A percentile compares a stretch with the other conserved stretches of the same genome.
phyloP scores from a whole-genome alignment of 2,797 vertebrate genomes.

The Microctenopoma steveboyesi region DNA sequence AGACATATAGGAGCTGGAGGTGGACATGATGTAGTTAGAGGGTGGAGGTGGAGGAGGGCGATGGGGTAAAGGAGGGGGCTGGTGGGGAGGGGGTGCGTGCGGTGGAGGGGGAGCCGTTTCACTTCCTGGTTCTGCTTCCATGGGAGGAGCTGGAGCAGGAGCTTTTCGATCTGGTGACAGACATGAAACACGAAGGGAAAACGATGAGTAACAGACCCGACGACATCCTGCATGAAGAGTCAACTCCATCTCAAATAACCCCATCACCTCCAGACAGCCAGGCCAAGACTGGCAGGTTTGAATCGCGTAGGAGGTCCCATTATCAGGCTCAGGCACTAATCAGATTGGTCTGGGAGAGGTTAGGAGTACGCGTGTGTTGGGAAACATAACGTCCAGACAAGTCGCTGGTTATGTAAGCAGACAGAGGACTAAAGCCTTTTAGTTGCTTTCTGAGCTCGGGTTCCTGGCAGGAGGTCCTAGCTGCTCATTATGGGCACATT shows the following conservation, averaged over 20 bases:
- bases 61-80: conserved; percentile 90
- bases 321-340: conserved; percentile 64
- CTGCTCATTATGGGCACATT: conserved; percentile 36
- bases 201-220: conserved; percentile 5
- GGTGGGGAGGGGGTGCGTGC: conserved; percentile 91
- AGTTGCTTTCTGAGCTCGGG: conserved; percentile 23
- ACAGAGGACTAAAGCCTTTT: conserved; percentile 43
- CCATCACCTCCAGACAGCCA: conserved; percentile 40
- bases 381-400: conserved; percentile 54
- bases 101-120: conserved; percentile 87
- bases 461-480: conserved; percentile 29
- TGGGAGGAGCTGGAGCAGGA: conserved; percentile 78
- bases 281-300: conserved; percentile 23
- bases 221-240: neutral
- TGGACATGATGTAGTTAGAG: conserved; percentile 94
- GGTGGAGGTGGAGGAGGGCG: conserved; percentile 91
- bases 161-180: conserved; percentile 87
- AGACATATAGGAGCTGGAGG: conserved; percentile 97
- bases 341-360: conserved; percentile 63
- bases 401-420: conserved; percentile 57
- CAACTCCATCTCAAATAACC: conserved; percentile 18
- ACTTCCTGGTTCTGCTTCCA: conserved; percentile 86
- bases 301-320: conserved; percentile 62
- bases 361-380: conserved; percentile 41
- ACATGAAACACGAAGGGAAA: conserved; percentile 24